Base-by-base conservation (phyloP, 1,140 invertebrate species). In the Glomeris maerens region DNA sequence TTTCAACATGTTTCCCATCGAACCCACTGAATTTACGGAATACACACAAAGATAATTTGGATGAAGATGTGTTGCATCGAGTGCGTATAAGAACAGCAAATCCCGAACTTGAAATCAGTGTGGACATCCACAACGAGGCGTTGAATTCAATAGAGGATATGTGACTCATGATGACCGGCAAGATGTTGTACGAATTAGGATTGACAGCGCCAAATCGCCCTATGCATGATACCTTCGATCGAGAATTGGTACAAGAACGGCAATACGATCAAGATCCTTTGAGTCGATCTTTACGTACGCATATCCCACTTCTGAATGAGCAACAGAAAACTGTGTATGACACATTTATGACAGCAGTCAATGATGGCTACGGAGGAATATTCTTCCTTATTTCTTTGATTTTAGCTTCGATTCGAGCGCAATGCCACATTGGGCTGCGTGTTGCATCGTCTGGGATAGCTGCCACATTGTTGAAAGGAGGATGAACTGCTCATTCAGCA, bases 1-100 rank as follows among this genome's bases (percentile, higher is more conserved):
- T 68, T 63, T 45, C 62, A 65, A 59, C 27, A 56, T 52, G 67
- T 68, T 61, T 57, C 4, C 47, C 50, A 10, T 44, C 52, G 0
- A 36, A 58, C 50, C 36, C 59, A 2, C 13, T 31, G 17, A 20
- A 26, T 7, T 31, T 58, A 23, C 55, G 56, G 56, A 28, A 58
- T n/a, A 50, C 31, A 39, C 55, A 27, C 27, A 52, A 50, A 48
- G 25, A 38, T 3, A 4, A 20, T 27, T 25, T 59, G 41, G 46
- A 1, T 47, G 56, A 39, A 46, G 50, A 53, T 31, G 41, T 57
- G 23, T n/a, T 42, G 41, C 44, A 41, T 49, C 40, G 50, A 2
- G 27, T 52, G 1, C 38, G 21, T 27, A 25, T 2, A 2, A 49
- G n/a, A 29, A 52, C 44, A n/a, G 10, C 28, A 20, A 52, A 49